A percentile compares a stretch with the other conserved stretches of the same genome.
phyloP scores from a whole-genome alignment of 1,140 invertebrate genomes.

The Lasioglossum baleicum region DNA sequence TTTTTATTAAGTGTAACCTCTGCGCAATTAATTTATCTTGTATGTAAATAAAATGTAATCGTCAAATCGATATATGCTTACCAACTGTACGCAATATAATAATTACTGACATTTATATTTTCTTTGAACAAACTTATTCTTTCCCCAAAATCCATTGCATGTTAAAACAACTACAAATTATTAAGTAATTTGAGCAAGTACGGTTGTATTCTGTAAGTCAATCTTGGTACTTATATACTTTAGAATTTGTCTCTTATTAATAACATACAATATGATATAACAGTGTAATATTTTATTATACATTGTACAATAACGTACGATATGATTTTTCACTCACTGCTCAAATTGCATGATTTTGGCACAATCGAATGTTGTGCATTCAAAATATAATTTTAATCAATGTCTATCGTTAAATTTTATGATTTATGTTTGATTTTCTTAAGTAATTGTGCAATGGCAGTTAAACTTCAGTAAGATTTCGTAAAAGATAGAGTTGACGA shows the following conservation, averaged over 20 bases:
- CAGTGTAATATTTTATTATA: not conserved
- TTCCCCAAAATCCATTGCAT: not conserved
- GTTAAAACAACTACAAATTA: slow-evolving; percentile 1
- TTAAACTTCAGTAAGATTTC: slow-evolving; percentile 15
- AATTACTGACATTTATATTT: not conserved
- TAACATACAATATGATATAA: slow-evolving; percentile 21
- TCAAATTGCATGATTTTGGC: slow-evolving; percentile 45
- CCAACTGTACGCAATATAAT: slow-evolving; percentile 17
- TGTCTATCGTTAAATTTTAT: slow-evolving; percentile 22
- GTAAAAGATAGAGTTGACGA: slow-evolving; percentile 11
- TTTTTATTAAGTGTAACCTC: slow-evolving; percentile 20
- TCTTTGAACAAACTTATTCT: slow-evolving; percentile 19
- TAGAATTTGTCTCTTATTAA: slow-evolving; percentile 24
- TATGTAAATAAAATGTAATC: slow-evolving; percentile 11
- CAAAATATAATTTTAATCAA: slow-evolving; percentile 20
- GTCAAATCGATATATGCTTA: slow-evolving; percentile 47
- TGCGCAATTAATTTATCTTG: slow-evolving; percentile 18
- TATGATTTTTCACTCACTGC: slow-evolving; percentile 4
- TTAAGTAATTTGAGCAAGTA: slow-evolving; percentile 57
- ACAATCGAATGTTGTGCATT: slow-evolving; percentile 44
- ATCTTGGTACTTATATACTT: slow-evolving; percentile 15
- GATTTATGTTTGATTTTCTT: slow-evolving; percentile 25
- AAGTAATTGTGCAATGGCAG: slow-evolving; percentile 31
- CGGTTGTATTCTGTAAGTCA: slow-evolving; percentile 25
- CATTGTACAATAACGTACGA: too few relatives aligned